Percentiles rank a stretch among this genome's conserved stretches.
Evolutionary conservation across 1,140 invertebrate genomes (phyloP).

Genomic region (Drosophila parvula): DNA sequence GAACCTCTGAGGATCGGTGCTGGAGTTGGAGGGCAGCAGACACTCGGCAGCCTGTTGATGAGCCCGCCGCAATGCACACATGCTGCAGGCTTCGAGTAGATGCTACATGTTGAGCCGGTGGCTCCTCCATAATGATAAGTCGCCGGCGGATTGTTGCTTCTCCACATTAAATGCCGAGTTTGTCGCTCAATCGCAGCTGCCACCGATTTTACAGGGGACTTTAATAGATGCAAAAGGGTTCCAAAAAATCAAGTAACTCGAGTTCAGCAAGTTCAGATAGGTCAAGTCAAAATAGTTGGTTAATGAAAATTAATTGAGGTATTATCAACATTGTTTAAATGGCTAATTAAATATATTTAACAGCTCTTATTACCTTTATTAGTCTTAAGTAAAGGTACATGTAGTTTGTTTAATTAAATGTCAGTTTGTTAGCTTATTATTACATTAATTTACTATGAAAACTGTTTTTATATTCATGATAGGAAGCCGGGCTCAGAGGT

Average conservation of each 20-base stretch:
- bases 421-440: too few species aligned
- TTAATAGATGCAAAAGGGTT: background rate
- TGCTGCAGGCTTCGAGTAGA: slow-evolving; percentile 21
- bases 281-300: slow-evolving; percentile 43
- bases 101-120: slow-evolving; percentile 29
- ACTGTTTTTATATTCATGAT: too few species aligned
- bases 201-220: slow-evolving; percentile 8
- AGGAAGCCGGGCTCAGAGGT: too few species aligned
- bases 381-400: background rate
- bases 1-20: slow-evolving; percentile 11
- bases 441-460: too few species aligned
- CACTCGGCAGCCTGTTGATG: slow-evolving; percentile 46
- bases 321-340: background rate
- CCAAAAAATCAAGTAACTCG: slow-evolving; percentile 4
- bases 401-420: too few species aligned
- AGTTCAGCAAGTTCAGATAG: slow-evolving; percentile 45
- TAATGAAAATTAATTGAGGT: background rate
- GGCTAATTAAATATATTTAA: background rate
- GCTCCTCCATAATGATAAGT: slow-evolving; percentile 38
- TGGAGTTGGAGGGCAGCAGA: slow-evolving; percentile 24
- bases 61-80: slow-evolving; percentile 43
- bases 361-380: background rate
- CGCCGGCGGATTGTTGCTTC: background rate
- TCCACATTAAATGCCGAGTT: slow-evolving; percentile 58
- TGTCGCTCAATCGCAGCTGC: slow-evolving; percentile 56